A percentile compares a stretch with the other conserved stretches of the same genome.
Evolutionary conservation across 2,113 vertebrate genomes (phyloP).

Genomic region (Perca schrenkii): DNA sequence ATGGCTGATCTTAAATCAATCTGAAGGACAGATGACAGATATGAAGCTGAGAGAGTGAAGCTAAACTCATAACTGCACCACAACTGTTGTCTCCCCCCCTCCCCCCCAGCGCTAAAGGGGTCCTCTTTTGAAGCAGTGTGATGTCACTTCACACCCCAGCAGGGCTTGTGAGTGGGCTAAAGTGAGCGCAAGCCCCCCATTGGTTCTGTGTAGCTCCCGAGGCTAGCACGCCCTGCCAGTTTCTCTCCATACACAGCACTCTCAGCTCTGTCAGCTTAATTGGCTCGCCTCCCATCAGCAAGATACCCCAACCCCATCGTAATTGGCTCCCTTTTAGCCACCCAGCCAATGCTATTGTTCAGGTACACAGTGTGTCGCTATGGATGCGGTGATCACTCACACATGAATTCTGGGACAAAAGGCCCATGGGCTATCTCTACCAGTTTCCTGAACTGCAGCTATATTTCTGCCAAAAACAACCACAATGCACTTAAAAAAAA

Average conservation of each 20-base stretch:
- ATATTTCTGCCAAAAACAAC: slow-evolving; percentile 63
- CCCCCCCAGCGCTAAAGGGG: neutral
- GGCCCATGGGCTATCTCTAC: slow-evolving; percentile 56
- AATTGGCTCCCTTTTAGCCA: slow-evolving; percentile 82
- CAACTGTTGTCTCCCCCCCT: slow-evolving; percentile 7
- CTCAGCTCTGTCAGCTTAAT: slow-evolving; percentile 82
- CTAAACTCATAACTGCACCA: slow-evolving; percentile 16
- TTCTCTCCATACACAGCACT: slow-evolving; percentile 61
- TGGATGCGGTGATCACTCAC: slow-evolving; percentile 73
- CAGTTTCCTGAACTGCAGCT: slow-evolving; percentile 47
- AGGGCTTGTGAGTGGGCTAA: slow-evolving; percentile 60
- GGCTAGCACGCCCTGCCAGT: slow-evolving; percentile 65
- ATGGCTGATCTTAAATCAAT: slow-evolving; percentile 56
- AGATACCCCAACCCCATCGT: slow-evolving; percentile 74
- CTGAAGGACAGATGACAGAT: slow-evolving; percentile 46
- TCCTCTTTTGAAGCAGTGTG: slow-evolving; percentile 50
- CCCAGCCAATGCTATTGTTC: slow-evolving; percentile 80
- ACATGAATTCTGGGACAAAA: slow-evolving; percentile 76
- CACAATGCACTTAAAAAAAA: slow-evolving; percentile 35
- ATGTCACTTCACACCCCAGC: slow-evolving; percentile 70
- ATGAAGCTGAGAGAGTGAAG: slow-evolving; percentile 1
- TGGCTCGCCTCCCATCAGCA: slow-evolving; percentile 81
- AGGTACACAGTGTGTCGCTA: slow-evolving; percentile 77
- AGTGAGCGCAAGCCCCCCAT: slow-evolving; percentile 54
- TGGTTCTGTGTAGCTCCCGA: slow-evolving; percentile 57